These are phyloP conservation scores for Drosophila algonquin DNA, from an alignment of 2,888 invertebrate species.

Conservation along the genomic window DNA sequence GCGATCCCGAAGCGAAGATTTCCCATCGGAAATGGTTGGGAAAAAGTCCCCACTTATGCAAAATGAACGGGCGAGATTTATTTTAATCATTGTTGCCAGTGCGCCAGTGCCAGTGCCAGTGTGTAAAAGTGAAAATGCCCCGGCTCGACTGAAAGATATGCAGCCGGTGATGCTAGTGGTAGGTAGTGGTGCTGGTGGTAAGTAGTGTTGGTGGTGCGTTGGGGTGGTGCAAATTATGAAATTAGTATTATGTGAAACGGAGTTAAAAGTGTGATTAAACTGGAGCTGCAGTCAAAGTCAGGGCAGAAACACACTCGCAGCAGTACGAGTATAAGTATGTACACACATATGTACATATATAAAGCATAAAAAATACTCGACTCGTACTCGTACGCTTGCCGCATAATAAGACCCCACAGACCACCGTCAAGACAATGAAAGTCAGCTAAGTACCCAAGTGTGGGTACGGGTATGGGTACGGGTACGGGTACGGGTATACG, in stretches of 20 bases:
- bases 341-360: slow-evolving; percentile 2
- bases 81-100: slow-evolving; percentile 39
- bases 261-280: slow-evolving; percentile 79
- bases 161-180: not conserved
- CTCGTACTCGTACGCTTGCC: slow-evolving; percentile 43
- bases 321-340: slow-evolving; percentile 6
- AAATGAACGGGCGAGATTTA: slow-evolving; percentile 58
- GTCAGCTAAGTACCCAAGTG: slow-evolving; percentile 54
- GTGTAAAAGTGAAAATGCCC: slow-evolving; percentile 55
- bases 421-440: slow-evolving; percentile 71
- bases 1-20: slow-evolving; percentile 6
- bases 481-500: too few species aligned
- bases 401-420: slow-evolving; percentile 63
- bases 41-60: slow-evolving; percentile 47
- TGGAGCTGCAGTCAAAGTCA: slow-evolving; percentile 45
- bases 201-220: slow-evolving; percentile 38
- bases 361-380: slow-evolving; percentile 28
- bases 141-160: not conserved
- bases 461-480: slow-evolving; percentile 32
- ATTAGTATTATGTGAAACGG: slow-evolving; percentile 79
- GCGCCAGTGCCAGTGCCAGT: not conserved
- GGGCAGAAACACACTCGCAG: slow-evolving; percentile 5
- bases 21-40: slow-evolving; percentile 29
- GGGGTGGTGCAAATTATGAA: slow-evolving; percentile 71
- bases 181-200: slow-evolving; percentile 4